Base-by-base conservation (phyloP, 2,113 vertebrate species). In the Acanthisitta chloris region DNA sequence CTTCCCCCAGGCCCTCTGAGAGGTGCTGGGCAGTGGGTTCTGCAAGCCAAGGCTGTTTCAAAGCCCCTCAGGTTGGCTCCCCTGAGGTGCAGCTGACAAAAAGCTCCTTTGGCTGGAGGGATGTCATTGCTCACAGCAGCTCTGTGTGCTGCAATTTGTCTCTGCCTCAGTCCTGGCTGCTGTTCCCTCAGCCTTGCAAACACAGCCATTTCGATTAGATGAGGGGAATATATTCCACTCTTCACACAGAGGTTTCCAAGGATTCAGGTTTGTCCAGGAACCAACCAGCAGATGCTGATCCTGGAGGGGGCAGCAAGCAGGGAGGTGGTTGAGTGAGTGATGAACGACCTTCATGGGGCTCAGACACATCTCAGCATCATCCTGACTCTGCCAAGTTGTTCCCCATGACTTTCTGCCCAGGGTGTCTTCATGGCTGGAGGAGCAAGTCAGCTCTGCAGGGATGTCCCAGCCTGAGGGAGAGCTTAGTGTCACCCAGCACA, bases 171-270 rank as follows among this genome's bases (percentile, higher is more conserved):
- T 43, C 59, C 82, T 87, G 74, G 10, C 28, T 10, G 58, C 89
- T 5, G 4, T 43, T 14, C 26, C 64, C 69, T 25, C 10, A 5
- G 65, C 73, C 73, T 62, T 81, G 21, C 49, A 48, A 20, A 43
- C 17, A 5, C 42, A 4, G 52, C 31, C 0, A 33, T 33, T 70
- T 36, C 15, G 14, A 1, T 78, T 45, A 9, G 8, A 8, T 52
- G 5, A 5, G 36, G 42, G 8, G 33, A 23, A 36, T 43, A 2
- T 0, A 4, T 59, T 48, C 57, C 76, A n/a, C 0, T 18, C 17
- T 40, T n/a, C 46, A 8, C 17, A 8, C 14, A 9, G 31, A 4
- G 42, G 21, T 57, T 55, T 64, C 43, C n/a, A 16, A 14, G 59
- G 23, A 7, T 28, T 17, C 49, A 62, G 25, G 6, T 85, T 25